Percentiles rank a stretch among this genome's conserved stretches.
Evolutionary conservation across 2,888 invertebrate genomes (phyloP).

Genomic region (Apoderus coryli): DNA sequence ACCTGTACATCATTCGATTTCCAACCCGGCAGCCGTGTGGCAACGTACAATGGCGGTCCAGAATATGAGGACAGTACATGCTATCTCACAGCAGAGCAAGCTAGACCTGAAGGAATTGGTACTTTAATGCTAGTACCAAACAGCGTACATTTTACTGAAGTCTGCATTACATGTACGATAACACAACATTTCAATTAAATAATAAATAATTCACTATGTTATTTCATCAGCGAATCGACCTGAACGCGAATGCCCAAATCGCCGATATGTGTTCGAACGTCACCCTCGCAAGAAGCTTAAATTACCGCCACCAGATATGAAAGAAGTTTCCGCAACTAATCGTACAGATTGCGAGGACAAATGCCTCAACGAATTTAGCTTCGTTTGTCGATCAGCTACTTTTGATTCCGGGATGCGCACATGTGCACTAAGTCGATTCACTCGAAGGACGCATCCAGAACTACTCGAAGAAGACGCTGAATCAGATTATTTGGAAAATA

Average conservation of each 20-base stretch:
- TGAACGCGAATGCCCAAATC: slow-evolving; percentile 76
- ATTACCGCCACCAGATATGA: slow-evolving; percentile 64
- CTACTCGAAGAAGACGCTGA: slow-evolving; percentile 72
- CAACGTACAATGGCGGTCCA: slow-evolving; percentile 62
- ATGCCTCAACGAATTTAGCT: slow-evolving; percentile 77
- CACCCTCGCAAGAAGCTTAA: slow-evolving; percentile 74
- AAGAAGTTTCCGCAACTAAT: slow-evolving; percentile 74
- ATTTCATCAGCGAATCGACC: slow-evolving; percentile 58
- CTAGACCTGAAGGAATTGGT: slow-evolving; percentile 78
- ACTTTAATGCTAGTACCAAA: slow-evolving; percentile 80
- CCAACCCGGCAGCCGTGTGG: slow-evolving; percentile 74
- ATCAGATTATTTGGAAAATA: slow-evolving; percentile 82
- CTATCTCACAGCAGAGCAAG: slow-evolving; percentile 72
- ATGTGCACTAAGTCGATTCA: slow-evolving; percentile 69
- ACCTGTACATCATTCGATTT: slow-evolving; percentile 83
- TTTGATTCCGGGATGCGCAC: slow-evolving; percentile 64
- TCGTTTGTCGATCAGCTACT: slow-evolving; percentile 77
- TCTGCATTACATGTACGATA: slow-evolving; percentile 71
- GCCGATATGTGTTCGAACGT: slow-evolving; percentile 77
- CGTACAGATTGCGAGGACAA: slow-evolving; percentile 82
- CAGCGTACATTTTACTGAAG: slow-evolving; percentile 80
- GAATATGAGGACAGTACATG: slow-evolving; percentile 83
- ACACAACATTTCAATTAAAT: slow-evolving; percentile 18
- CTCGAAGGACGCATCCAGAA: slow-evolving; percentile 74
- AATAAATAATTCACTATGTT: background rate